These are phyloP conservation scores for Pomatostomus ruficeps DNA, from an alignment of 2,113 vertebrate genomes.

Conservation along the genomic window DNA sequence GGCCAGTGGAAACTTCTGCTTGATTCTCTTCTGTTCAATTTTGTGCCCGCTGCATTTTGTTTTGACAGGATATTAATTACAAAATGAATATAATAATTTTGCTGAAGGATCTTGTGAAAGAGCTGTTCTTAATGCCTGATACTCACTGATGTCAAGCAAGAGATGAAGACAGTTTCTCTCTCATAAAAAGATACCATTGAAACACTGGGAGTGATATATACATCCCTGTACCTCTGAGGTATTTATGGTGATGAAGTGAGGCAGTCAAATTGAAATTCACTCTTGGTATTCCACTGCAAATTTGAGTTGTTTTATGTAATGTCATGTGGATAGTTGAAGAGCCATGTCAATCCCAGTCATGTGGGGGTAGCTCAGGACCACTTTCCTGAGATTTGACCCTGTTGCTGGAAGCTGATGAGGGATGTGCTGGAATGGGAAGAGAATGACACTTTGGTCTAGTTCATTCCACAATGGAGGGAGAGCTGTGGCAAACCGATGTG, in stretches of 20 bases:
- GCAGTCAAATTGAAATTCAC: neutral
- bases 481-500: neutral
- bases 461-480: neutral
- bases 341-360: neutral
- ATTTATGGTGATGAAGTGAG: neutral
- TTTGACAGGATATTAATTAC: neutral
- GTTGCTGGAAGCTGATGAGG: neutral
- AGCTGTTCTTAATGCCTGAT: neutral
- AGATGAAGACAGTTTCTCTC: neutral
- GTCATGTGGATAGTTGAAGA: neutral
- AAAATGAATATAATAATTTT: neutral
- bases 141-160: neutral
- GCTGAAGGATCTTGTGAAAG: neutral
- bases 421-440: rapidly evolving
- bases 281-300: neutral
- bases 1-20: neutral
- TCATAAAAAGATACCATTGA: neutral
- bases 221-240: neutral
- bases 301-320: neutral
- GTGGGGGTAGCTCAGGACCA: neutral
- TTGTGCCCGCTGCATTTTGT: neutral
- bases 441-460: neutral
- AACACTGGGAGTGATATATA: neutral
- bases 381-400: neutral
- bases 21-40: neutral